A percentile compares a stretch with the other conserved stretches of the same genome.
Evolutionary conservation across 2,888 invertebrate genomes (phyloP).

Genomic region (Barypeithes pellucidus): DNA sequence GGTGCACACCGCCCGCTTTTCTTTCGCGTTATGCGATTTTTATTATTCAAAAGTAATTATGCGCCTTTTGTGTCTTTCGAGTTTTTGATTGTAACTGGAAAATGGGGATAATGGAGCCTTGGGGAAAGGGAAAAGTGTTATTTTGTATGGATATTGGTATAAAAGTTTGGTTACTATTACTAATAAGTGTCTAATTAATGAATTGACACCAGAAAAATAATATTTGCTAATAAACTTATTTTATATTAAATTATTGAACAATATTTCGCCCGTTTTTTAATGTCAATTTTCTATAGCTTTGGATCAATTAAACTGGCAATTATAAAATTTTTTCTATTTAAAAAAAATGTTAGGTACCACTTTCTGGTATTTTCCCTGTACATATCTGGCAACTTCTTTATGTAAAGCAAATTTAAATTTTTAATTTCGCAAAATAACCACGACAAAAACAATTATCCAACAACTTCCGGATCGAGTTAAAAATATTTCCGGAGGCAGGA

Average conservation of each 20-base stretch:
- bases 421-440: constrained; percentile 48
- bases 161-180: no score
- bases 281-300: no score
- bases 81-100: constrained; percentile 26
- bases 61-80: constrained; percentile 41
- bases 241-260: no score
- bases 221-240: no score
- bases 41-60: constrained; percentile 60
- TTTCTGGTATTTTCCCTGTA: no score
- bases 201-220: no score
- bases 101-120: constrained; percentile 38
- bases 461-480: constrained; percentile 51
- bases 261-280: no score
- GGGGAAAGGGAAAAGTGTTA: constrained; percentile 1
- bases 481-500: constrained; percentile 48
- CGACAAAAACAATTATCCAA: constrained; percentile 46
- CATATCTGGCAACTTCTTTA: neutral
- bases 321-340: no score
- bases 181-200: no score
- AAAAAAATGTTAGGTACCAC: no score
- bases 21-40: constrained; percentile 56
- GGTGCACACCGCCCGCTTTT: constrained; percentile 49
- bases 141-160: no score
- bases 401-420: constrained; percentile 25
- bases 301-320: no score